Evolutionary conservation across 2,797 vertebrate species (phyloP), one percentile per base, ranked within the genome.

Genomic region (Pipistrellus pipistrellus): DNA sequence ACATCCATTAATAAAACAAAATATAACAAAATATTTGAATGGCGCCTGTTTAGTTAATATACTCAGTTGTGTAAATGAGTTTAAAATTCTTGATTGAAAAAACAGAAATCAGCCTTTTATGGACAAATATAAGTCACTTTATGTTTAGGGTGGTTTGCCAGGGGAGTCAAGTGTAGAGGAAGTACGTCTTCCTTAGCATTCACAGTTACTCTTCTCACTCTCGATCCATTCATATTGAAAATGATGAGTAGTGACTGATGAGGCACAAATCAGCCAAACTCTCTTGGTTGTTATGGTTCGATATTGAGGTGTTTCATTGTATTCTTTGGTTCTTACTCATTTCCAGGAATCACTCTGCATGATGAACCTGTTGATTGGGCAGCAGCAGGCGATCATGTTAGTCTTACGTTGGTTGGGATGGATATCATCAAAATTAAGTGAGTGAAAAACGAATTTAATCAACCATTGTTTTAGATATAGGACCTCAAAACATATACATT

Each of bases 351-450:
- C 96, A 98, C 99, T 87, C 98, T 99, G 46, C 99, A 99, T 0
- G 99, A 99, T 80, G 99, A 99, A 97, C 98, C 99, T 94, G 98
- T 99, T 72, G 99, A 99, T 97, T 99, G 99, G 99, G 99, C 99
- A 30, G 99, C 99, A 76, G 99, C 99, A 17, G 99, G 99, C 95
- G 99, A 99, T 98, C 99, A 99, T 8, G 98, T 99, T 98, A 99
- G 98, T 98, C 99, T 99, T 96, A 99, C 99, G 2, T 98, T 99
- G 98, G 99, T 99, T 72, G 99, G 99, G 97, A 99, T 99, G 98
- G 99, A 99, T 98, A 99, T 99, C 98, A 99, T 99, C 98, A 99
- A 99, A 98, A 99, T 99, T 98, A 99, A 99, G 99, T 99, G 98
- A 99, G 98, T 98, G 94, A 97, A 83, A 98, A 96, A 97, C 76